These are phyloP conservation scores for Euspilapteryx auroguttella DNA, from an alignment of 2,888 invertebrate genomes.

Conservation along the genomic window DNA sequence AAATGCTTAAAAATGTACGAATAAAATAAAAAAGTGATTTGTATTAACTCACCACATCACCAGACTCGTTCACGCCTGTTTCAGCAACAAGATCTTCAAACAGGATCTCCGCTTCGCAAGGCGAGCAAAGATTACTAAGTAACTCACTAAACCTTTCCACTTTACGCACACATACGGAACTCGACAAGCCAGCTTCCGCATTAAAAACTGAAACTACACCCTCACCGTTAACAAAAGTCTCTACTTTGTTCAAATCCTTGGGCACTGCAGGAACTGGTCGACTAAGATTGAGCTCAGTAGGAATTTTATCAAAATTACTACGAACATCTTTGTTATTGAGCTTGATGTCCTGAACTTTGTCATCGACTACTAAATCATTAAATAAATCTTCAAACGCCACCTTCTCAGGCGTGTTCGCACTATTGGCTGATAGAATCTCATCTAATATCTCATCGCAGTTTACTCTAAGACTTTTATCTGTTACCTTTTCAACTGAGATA, in stretches of 20 bases:
- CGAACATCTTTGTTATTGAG: conserved; percentile 17
- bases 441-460: conserved; percentile 38
- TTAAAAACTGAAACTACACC: conserved; percentile 18
- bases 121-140: conserved; percentile 52
- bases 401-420: conserved; percentile 25
- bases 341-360: conserved; percentile 16
- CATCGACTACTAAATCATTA: conserved; percentile 30
- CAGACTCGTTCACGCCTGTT: conserved; percentile 34
- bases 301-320: no score
- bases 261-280: neutral
- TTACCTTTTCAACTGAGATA: neutral
- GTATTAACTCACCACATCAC: conserved; percentile 18
- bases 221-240: conserved; percentile 38
- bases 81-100: conserved; percentile 49
- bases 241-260: conserved; percentile 11
- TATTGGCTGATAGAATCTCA: conserved; percentile 31
- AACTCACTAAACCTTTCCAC: conserved; percentile 55
- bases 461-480: conserved; percentile 12
- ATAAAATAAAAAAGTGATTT: no score
- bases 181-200: conserved; percentile 21
- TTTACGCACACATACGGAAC: conserved; percentile 52
- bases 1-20: no score
- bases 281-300: neutral
- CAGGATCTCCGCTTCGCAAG: conserved; percentile 44
- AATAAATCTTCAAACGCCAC: conserved; percentile 41